phyloP scores from a whole-genome alignment of 2,797 vertebrate genomes.

The Gymnothorax javanicus region DNA sequence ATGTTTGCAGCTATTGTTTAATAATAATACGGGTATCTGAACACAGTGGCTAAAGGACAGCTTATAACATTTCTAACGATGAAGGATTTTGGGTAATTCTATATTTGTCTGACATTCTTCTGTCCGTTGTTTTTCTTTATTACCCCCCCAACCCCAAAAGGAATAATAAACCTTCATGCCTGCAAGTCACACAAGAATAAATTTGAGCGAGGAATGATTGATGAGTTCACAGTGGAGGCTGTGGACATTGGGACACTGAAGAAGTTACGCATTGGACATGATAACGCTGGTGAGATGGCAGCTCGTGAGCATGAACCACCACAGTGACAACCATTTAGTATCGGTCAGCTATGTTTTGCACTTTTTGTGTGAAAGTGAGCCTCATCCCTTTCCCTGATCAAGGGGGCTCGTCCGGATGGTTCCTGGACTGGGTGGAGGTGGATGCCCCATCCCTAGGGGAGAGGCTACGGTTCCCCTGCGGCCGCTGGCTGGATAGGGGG shows the following conservation, averaged over 20 bases:
- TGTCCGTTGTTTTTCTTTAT: not conserved
- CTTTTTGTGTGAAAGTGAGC: too few species aligned
- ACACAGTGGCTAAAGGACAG: not conserved
- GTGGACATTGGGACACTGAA: constrained; percentile 87
- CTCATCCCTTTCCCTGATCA: constrained; percentile 38
- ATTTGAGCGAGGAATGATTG: constrained; percentile 86
- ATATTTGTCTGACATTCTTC: not conserved
- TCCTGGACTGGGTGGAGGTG: constrained; percentile 97
- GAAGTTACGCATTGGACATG: constrained; percentile 90
- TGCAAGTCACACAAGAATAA: constrained; percentile 94
- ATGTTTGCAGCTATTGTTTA: not conserved
- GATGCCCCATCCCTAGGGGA: constrained; percentile 88
- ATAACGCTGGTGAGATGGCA: constrained; percentile 81
- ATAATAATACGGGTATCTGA: not conserved
- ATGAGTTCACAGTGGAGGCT: constrained; percentile 92
- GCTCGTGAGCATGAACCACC: not conserved
- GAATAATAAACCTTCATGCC: constrained; percentile 86
- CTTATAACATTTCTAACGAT: not conserved
- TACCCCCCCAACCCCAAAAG: constrained; percentile 60
- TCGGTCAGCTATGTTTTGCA: too few species aligned
- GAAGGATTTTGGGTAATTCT: not conserved
- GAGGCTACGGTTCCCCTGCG: constrained; percentile 87
- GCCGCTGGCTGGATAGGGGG: constrained; percentile 90
- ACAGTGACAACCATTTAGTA: too few species aligned
- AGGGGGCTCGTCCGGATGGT: constrained; percentile 89